phyloP scores from a whole-genome alignment of 2,797 vertebrate genomes.

The Tauraco hartlaubi region DNA sequence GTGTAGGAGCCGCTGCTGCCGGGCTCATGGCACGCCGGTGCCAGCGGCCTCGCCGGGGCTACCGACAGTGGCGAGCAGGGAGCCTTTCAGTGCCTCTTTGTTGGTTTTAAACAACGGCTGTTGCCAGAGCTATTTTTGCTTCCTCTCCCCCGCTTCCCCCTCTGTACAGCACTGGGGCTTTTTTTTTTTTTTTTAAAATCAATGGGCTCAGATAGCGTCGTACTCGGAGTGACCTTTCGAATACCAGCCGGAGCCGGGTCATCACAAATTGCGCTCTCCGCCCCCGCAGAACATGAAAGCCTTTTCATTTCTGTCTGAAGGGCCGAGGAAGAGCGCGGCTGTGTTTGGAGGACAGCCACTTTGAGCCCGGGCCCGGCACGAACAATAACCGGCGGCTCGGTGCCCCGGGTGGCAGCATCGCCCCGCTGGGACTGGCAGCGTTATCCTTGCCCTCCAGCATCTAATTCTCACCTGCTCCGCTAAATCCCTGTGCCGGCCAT shows the following conservation, averaged over 20 bases:
- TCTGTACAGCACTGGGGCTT: neutral
- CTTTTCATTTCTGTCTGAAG: conserved; percentile 50
- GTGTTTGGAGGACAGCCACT: conserved; percentile 14
- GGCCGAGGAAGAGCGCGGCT: neutral
- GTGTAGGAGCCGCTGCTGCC: neutral
- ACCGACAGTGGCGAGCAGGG: conserved; percentile 26
- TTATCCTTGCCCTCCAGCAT: neutral
- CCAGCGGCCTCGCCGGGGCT: conserved; percentile 8
- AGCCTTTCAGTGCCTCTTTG: conserved; percentile 72
- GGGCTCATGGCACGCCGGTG: too few relatives aligned
- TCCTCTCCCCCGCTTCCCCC: conserved; percentile 28
- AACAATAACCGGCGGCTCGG: neutral
- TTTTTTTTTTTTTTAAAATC: neutral
- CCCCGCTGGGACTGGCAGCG: neutral
- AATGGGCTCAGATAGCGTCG: conserved; percentile 22
- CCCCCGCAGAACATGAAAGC: conserved; percentile 67
- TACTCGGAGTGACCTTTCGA: conserved; percentile 63
- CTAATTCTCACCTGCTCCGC: neutral
- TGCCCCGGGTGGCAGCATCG: neutral
- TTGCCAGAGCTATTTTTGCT: conserved; percentile 65
- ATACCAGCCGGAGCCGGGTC: conserved; percentile 50
- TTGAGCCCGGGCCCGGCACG: neutral
- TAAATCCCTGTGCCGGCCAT: neutral
- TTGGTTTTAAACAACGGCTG: conserved; percentile 74
- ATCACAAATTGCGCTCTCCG: conserved; percentile 50